Evolutionary conservation across 1,140 invertebrate genomes (phyloP), one percentile per base, ranked within the genome.

Genomic region (Doryteuthis pealeii): DNA sequence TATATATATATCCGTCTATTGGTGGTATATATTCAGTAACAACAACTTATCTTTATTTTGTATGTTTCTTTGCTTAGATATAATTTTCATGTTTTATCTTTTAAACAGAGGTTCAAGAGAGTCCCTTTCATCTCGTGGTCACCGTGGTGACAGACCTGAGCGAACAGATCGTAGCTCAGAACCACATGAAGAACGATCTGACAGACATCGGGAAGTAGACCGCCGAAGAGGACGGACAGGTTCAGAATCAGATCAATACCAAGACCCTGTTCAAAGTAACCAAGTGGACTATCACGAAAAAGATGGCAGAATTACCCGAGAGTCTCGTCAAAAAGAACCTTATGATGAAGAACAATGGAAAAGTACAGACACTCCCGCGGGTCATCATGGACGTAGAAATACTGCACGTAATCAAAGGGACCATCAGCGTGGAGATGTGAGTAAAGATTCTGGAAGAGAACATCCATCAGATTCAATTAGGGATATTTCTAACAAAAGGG

Each of bases 321-420:
- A 62, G 54, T 28, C 54, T 8, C 54, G 54, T 28, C 54, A 62
- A 62, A 62, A 62, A 22, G 54, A 62, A n/a, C 22, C 22, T 62
- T 62, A 62, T 62, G 54, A 62, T n/a, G 54, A 62, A 12, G 54
- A 62, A 62, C 54, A 62, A 18, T 62, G 54, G 54, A 62, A 62
- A 62, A 62, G 26, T 62, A 28, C 26, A 14, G 54, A 62, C 26
- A 14, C 54, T 22, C 18, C 54, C 18, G 26, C 22, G 10, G 54
- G 54, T 28, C 54, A 62, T 62, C 54, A 62, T 62, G 54, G 54
- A 18, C 58, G 49, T 49, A 45, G 72, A 32, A 58, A 54, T 26
- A 28, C 32, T 31, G 77, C 73, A 18, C 73, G 73, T 33, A 32
- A 43, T 28, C 65, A 66, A 30, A 35, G 67, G 28, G 73, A 74